phyloP scores from a whole-genome alignment of 2,797 vertebrate genomes.

The Sebastes jordani region DNA sequence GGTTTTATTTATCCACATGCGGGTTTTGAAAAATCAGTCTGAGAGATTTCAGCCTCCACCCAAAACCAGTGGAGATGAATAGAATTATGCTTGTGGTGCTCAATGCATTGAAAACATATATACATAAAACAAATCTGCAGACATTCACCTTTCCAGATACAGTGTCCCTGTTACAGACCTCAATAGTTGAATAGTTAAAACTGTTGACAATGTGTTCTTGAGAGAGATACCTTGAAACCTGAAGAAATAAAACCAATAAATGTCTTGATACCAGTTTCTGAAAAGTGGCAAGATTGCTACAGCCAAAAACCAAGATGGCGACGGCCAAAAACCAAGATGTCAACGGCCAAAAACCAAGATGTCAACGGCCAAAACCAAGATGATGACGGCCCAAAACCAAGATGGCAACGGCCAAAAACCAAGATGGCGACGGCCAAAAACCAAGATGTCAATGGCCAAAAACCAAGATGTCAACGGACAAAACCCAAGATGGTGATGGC shows the following conservation, averaged over 20 bases:
- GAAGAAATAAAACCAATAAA: background rate
- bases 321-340: too few species aligned
- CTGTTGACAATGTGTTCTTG: background rate
- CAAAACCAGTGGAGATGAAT: background rate
- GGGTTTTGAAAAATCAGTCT: background rate
- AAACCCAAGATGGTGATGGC: accelerated
- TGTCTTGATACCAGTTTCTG: too few species aligned
- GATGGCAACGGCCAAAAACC: accelerated
- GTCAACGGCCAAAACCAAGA: too few species aligned
- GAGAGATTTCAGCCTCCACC: background rate
- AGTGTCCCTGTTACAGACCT: background rate
- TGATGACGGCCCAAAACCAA: too few species aligned
- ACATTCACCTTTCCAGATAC: background rate
- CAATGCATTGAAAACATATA: background rate
- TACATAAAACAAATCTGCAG: background rate
- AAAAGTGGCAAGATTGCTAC: too few species aligned
- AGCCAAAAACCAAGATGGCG: too few species aligned
- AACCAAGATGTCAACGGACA: accelerated
- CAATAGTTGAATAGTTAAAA: background rate
- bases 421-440: accelerated
- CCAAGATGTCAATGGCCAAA: accelerated
- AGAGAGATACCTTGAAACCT: background rate
- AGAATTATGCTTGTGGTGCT: background rate
- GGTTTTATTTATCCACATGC: background rate
- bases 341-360: too few species aligned